These are phyloP conservation scores for Clarias platycephalus DNA, from an alignment of 2,797 vertebrate genomes.

Conservation along the genomic window DNA sequence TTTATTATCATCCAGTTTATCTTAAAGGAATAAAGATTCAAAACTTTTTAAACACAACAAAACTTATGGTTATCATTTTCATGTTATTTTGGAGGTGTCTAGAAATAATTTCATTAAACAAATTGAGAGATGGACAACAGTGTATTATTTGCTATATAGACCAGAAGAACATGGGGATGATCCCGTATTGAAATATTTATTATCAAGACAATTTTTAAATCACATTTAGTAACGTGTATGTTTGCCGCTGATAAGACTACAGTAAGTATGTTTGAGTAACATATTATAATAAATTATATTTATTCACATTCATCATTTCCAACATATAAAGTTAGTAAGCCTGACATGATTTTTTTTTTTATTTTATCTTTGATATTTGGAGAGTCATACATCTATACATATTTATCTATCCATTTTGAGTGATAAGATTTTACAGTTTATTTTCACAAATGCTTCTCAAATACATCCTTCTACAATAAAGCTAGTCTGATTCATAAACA, in stretches of 20 bases:
- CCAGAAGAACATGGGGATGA: too few relatives aligned
- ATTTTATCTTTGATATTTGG: neutral
- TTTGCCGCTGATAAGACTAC: neutral
- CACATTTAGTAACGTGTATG: neutral
- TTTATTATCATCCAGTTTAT: too few relatives aligned
- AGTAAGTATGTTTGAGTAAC: neutral
- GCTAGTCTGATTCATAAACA: neutral
- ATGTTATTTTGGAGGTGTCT: too few relatives aligned
- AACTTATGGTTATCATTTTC: too few relatives aligned
- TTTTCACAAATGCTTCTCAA: neutral
- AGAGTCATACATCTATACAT: neutral
- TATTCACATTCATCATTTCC: neutral
- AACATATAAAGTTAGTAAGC: neutral
- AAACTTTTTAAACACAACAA: too few relatives aligned
- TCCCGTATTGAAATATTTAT: too few relatives aligned
- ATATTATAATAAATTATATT: neutral
- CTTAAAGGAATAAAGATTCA: too few relatives aligned
- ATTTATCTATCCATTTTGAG: neutral
- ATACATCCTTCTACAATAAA: neutral
- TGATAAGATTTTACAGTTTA: neutral
- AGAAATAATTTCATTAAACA: too few relatives aligned
- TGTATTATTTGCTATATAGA: too few relatives aligned
- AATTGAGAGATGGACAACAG: too few relatives aligned
- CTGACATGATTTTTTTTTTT: neutral
- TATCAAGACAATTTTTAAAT: neutral